Base-by-base conservation (phyloP, 1,140 invertebrate species). In the Paracyclopina nana region DNA sequence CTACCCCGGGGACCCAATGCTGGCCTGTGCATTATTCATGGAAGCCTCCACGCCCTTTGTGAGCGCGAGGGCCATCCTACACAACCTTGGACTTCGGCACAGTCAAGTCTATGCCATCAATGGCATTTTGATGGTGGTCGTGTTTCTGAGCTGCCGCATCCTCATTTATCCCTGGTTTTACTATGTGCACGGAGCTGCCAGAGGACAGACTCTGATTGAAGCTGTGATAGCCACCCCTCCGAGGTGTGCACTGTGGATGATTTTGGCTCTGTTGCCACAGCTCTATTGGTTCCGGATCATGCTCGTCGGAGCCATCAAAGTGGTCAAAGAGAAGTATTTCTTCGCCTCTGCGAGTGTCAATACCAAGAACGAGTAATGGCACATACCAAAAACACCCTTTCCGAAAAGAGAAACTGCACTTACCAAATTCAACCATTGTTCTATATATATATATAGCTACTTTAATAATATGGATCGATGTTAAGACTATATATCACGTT, bases 141-240 rank as follows among this genome's bases (percentile, higher is more conserved):
- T 48, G 22, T 48, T 48, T 27, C 27, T 29, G 2, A 48, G 27
- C 9, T 48, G 45, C 28, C 45, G 45, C 25, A 48, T 48, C 45
- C 28, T 48, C 16, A 28, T 48, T 48, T 48, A 26, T 27, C 25
- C 25, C 9, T 48, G 27, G n/a, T 25, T 48, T 14, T 48, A 48
- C 30, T 16, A 28, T 11, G 14, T 29, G 12, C 30, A 48, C 25
- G 45, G 24, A 4, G 3, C n/a, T 2, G 14, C 16, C 3, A 26
- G 45, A 6, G 28, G 28, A 26, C 25, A 28, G 16, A 48, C 45
- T 2, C 25, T 48, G 4, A 28, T 9, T 26, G 20, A 48, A 28
- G 20, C 14, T 16, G 14, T 48, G 1, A 28, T 14, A 22, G n/a
- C 20, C 20, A 28, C 27, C 14, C 45, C 45, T 29, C 25, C 12